Conservation (phyloP, 1,140 invertebrate species). For the Callitettix versicolor region DNA sequence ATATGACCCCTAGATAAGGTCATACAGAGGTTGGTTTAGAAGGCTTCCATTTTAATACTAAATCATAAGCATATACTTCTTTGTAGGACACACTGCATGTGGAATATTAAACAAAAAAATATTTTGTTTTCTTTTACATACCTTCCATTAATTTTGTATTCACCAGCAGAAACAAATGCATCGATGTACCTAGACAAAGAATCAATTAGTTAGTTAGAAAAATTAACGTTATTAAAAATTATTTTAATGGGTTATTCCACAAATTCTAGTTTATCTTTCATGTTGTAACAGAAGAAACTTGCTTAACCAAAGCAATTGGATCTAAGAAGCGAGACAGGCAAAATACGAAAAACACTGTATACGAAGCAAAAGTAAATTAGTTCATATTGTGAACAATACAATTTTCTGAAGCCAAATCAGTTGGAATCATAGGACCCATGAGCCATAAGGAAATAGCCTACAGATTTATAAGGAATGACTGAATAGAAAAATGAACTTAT, state of each 20-base stretch:
- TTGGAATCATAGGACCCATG: too few relatives aligned
- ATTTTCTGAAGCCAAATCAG: too few relatives aligned
- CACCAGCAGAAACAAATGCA: conserved; percentile 15
- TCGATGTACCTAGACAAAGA: conserved; percentile 16
- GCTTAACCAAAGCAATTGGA: background rate
- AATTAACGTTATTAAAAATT: background rate
- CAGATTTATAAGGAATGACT: background rate
- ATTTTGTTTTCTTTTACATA: too few relatives aligned
- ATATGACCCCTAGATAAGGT: too few relatives aligned
- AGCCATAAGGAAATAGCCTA: too few relatives aligned
- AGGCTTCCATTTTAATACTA: background rate
- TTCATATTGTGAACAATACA: too few relatives aligned
- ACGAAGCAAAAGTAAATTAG: background rate
- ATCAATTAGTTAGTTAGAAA: background rate
- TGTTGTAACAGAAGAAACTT: background rate
- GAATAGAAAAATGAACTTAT: background rate
- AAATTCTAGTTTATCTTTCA: background rate
- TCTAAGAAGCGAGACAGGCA: background rate
- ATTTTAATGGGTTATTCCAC: background rate
- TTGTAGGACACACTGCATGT: conserved; percentile 9
- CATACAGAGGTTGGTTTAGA: background rate
- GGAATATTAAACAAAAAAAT: conserved; percentile 13
- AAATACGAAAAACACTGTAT: background rate
- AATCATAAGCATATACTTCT: background rate
- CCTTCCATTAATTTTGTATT: too few relatives aligned